A percentile compares a stretch with the other conserved stretches of the same genome.
Conservation (phyloP, 2,888 invertebrate genomes). For the Trissolcus brochymenae region DNA sequence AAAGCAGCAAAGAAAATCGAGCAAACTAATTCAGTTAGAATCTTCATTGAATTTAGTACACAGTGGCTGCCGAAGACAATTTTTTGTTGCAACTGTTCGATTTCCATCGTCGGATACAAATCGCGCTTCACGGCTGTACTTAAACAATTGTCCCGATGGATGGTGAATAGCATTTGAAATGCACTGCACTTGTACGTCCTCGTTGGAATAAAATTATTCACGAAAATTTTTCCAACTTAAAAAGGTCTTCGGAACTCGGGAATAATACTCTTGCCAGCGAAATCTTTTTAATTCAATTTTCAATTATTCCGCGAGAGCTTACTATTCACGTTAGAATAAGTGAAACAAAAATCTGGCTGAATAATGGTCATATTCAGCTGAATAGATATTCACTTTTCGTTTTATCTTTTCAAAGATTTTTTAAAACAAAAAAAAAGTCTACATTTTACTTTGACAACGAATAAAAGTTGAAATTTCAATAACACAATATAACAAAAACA, state of each 20-base stretch:
- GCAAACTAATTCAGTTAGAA: too few relatives aligned
- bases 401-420: neutral
- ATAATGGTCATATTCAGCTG: slow-evolving; percentile 4
- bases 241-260: neutral
- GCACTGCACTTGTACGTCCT: slow-evolving; percentile 13
- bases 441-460: too few relatives aligned
- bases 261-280: neutral
- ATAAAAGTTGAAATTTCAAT: too few relatives aligned
- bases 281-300: slow-evolving; percentile 19
- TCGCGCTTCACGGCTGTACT: slow-evolving; percentile 15
- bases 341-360: slow-evolving; percentile 8
- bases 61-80: too few relatives aligned
- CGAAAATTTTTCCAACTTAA: neutral
- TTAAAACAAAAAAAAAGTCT: too few relatives aligned
- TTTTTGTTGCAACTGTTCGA: too few relatives aligned
- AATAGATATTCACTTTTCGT: neutral
- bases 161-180: slow-evolving; percentile 23
- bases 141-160: slow-evolving; percentile 26
- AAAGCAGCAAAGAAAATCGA: too few relatives aligned
- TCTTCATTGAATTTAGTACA: too few relatives aligned
- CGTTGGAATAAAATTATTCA: slow-evolving; percentile 10
- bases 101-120: slow-evolving; percentile 16
- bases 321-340: slow-evolving; percentile 1
- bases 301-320: slow-evolving; percentile 13
- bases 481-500: too few relatives aligned